Evolutionary conservation across 2,113 vertebrate species (phyloP), one percentile per base, ranked within the genome.

Genomic region (Actinemys pallida): DNA sequence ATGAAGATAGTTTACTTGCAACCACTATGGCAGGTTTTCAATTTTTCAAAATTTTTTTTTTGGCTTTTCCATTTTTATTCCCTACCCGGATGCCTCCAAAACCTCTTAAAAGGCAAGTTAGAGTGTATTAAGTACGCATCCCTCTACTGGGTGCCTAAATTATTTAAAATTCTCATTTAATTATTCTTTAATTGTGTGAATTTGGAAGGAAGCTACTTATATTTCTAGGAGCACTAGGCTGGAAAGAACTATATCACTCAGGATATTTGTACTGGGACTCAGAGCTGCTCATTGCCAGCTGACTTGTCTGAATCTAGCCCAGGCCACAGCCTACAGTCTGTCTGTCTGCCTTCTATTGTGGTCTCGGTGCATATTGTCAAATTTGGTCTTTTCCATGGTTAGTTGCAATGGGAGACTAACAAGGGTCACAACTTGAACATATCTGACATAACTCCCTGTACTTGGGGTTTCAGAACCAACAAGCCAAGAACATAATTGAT

Each of bases 31-130:
- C 35, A 72, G n/a, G 65, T 39, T 72, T 72, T 72, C 65, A 72
- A 22, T 22, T 39, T 72, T 62, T 54, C 3, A 53, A 53, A 45
- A 6, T 45, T 57, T 89, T 84, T 29, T 93, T 87, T 54, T 88
- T 72, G 17, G 86, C 50, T 94, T 90, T 94, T 75, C 8, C 16
- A 10, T 54, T 96, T 95, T 95, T 84, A 84, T 92, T 88, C 49
- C 53, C 56, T 90, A 78, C 2, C 19, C 89, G 25, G 54, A 1
- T 10, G 3, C 39, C 87, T 95, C 78, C 57, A 65, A 59, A 93
- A n/a, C 45, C 45, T 94, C 45, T 83, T 88, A 78, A 93, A 90
- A 86, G 85, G 49, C 85, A 94, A 35, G 94, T 95, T 92, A 89
- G 10, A 6, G 1, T 20, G 52, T 62, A 31, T 8, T 84, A 42